Conservation (phyloP, 1,140 invertebrate genomes). For the Lepidotrigona ventralis region DNA sequence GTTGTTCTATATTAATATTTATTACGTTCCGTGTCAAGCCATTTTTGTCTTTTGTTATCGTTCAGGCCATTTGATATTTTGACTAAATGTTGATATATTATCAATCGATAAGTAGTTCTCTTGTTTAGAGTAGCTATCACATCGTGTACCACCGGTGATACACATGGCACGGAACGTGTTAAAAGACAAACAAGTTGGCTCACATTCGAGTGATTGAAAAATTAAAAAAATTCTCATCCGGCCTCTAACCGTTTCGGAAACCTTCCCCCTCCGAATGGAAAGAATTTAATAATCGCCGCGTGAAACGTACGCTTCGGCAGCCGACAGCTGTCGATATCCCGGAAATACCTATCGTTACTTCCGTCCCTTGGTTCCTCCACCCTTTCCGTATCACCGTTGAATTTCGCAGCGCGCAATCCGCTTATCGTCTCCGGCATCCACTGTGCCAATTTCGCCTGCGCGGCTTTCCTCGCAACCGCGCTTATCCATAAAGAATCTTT, state of each 20-base stretch:
- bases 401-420: constrained; percentile 11
- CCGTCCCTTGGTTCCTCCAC: neutral
- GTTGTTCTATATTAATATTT: too few species aligned
- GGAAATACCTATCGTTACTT: neutral
- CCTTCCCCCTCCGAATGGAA: neutral
- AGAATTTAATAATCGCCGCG: constrained; percentile 39
- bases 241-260: neutral
- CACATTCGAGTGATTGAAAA: too few species aligned
- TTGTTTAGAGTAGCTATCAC: too few species aligned
- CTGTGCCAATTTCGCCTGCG: neutral
- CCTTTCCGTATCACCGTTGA: constrained; percentile 4
- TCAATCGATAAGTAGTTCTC: too few species aligned
- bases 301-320: neutral
- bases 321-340: constrained; percentile 32
- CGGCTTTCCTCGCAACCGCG: too few species aligned
- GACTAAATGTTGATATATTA: too few species aligned
- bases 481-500: neutral
- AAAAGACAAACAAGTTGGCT: too few species aligned
- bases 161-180: too few species aligned
- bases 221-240: neutral
- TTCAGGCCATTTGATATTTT: too few species aligned
- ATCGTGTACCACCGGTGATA: too few species aligned
- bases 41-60: too few species aligned
- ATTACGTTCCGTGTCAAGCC: too few species aligned
- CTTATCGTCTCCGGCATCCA: constrained; percentile 1